These are phyloP conservation scores for Catostylus mosaicus DNA, from an alignment of 30 jellyfish, hydroid and myxozoan genomes.

Conservation along the genomic window DNA sequence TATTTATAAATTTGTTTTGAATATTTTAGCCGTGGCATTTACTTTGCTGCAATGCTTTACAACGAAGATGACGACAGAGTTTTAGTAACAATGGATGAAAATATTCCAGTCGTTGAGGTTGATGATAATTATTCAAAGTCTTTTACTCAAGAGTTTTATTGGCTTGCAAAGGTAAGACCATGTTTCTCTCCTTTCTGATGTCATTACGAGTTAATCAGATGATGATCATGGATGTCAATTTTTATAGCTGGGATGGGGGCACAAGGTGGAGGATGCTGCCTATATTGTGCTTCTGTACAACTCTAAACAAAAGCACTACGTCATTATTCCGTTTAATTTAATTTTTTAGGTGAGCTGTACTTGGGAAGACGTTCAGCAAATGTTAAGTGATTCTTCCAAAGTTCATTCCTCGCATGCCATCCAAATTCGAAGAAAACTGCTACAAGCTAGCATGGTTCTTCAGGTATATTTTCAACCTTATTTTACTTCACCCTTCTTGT, in stretches of 20 bases:
- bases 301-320: too few relatives aligned
- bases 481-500: not conserved
- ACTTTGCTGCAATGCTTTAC: slow-evolving; percentile 87
- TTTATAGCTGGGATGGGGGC: too few relatives aligned
- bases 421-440: slow-evolving; percentile 83
- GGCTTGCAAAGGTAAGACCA: slow-evolving; percentile 98
- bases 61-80: slow-evolving; percentile 91
- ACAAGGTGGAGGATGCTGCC: too few relatives aligned
- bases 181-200: too few relatives aligned
- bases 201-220: too few relatives aligned
- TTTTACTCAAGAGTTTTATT: slow-evolving; percentile 90
- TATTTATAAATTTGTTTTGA: not conserved
- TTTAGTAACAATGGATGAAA: slow-evolving; percentile 95
- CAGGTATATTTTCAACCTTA: slow-evolving; percentile 59
- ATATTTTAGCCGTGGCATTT: slow-evolving; percentile 90
- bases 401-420: slow-evolving; percentile 92
- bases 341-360: slow-evolving; percentile 85
- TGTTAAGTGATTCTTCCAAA: slow-evolving; percentile 77
- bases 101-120: slow-evolving; percentile 93
- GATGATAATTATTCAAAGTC: slow-evolving; percentile 94
- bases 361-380: slow-evolving; percentile 97
- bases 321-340: too few relatives aligned
- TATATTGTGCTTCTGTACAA: too few relatives aligned
- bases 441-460: slow-evolving; percentile 92
- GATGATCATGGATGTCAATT: too few relatives aligned